These are phyloP conservation scores for Notarius quadriscutis DNA, from an alignment of 2,113 vertebrate species.

Conservation along the genomic window DNA sequence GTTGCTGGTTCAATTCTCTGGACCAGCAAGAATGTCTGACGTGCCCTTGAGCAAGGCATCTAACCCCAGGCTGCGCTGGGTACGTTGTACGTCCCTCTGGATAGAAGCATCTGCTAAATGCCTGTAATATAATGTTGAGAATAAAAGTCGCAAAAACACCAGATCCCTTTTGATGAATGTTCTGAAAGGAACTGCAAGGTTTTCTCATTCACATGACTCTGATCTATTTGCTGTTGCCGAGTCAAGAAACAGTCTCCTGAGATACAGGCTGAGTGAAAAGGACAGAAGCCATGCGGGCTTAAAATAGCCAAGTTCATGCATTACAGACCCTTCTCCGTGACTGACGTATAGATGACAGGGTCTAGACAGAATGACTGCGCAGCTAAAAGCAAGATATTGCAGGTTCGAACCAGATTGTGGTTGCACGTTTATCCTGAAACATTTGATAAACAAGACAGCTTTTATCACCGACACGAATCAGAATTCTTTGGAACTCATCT, in stretches of 20 bases:
- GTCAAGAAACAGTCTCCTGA: neutral
- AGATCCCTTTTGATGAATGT: neutral
- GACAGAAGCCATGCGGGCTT: slow-evolving; percentile 32
- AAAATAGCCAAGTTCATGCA: slow-evolving; percentile 38
- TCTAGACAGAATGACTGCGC: slow-evolving; percentile 3
- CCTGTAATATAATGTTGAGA: neutral
- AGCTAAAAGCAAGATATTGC: slow-evolving; percentile 15
- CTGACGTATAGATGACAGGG: slow-evolving; percentile 20
- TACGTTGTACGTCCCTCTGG: too few relatives aligned
- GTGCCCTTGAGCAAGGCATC: too few relatives aligned
- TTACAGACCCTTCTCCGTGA: slow-evolving; percentile 22
- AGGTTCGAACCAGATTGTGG: slow-evolving; percentile 12
- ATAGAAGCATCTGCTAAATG: too few relatives aligned
- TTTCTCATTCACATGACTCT: neutral
- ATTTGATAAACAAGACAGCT: neutral
- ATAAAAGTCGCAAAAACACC: neutral
- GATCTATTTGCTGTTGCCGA: slow-evolving; percentile 11
- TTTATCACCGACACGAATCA: neutral
- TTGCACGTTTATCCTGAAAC: slow-evolving; percentile 8
- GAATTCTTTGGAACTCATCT: neutral
- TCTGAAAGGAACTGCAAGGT: neutral
- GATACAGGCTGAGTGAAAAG: slow-evolving; percentile 1
- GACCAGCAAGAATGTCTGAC: too few relatives aligned
- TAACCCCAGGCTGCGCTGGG: too few relatives aligned
- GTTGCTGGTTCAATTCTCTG: too few relatives aligned